phyloP scores from a whole-genome alignment of 2,888 invertebrate species.

The Eueremaeus valkanovi region DNA sequence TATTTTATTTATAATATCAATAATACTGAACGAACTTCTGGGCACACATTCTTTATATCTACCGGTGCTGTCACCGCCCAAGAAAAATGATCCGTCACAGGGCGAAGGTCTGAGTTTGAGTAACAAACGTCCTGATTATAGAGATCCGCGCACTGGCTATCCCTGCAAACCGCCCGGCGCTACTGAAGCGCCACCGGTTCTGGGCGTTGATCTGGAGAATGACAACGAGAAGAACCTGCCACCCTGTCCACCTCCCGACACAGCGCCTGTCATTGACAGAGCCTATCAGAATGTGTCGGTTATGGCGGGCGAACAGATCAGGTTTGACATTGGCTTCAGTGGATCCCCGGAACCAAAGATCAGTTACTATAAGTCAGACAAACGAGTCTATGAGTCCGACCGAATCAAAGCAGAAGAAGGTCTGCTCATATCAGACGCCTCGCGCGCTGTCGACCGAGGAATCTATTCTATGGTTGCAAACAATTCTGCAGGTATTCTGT shows the following conservation, averaged over 20 bases:
- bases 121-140: too few relatives aligned
- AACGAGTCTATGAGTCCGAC: neutral
- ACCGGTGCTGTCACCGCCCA: too few relatives aligned
- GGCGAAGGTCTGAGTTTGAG: too few relatives aligned
- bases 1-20: too few relatives aligned
- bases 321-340: neutral
- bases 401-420: neutral
- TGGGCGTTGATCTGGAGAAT: too few relatives aligned
- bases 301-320: neutral
- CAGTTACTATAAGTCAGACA: neutral
- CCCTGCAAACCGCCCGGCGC: neutral
- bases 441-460: neutral
- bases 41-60: too few relatives aligned
- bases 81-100: too few relatives aligned
- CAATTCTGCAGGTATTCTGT: neutral
- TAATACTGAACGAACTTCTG: too few relatives aligned
- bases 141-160: too few relatives aligned
- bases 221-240: neutral
- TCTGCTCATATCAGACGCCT: neutral
- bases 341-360: neutral
- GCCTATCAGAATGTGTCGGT: neutral
- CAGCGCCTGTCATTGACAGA: neutral
- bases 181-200: too few relatives aligned
- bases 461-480: neutral
- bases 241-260: neutral